Base-by-base conservation (phyloP, 2,888 invertebrate genomes). In the Leucoma salicis region DNA sequence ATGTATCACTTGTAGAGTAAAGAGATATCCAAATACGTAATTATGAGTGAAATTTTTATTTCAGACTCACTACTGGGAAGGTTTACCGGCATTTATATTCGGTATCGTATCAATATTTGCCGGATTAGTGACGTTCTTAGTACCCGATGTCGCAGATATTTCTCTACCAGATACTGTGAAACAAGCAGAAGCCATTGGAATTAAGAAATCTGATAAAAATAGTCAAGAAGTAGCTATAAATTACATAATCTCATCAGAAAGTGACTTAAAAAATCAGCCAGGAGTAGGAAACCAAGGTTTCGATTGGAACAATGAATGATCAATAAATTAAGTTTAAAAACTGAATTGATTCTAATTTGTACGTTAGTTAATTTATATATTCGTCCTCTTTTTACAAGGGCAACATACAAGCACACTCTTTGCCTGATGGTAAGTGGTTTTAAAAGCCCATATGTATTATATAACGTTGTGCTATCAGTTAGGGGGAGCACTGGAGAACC, bases 1-100 rank as follows among this genome's bases (percentile, higher is more conserved):
- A n/a, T n/a, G n/a, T n/a, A n/a, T n/a, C n/a, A n/a, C n/a, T n/a
- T n/a, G n/a, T n/a, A n/a, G n/a, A n/a, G n/a, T n/a, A n/a, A n/a
- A n/a, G n/a, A n/a, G n/a, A n/a, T n/a, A n/a, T n/a, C n/a, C n/a
- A n/a, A n/a, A n/a, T n/a, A n/a, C n/a, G n/a, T n/a, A n/a, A n/a
- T 21, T 8, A 21, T 21, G 6, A 21, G 3, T 31, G 39, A 13
- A 8, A 14, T 3, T 7, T 15, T n/a, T 1, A 14, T 75, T 74
- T 32, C 70, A 84, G 84, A 69, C 76, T 48, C 56, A 58, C 2
- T 82, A 78, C 53, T 84, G 86, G 82, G 46, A 57, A 1, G 86
- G 85, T n/a, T 57, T 86, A 0, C 84, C 86, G 0, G 70, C 84
- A 0, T 33, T 84, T 1, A 49, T 79, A 1, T 85, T 86, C 36